Percentiles rank a stretch among this genome's conserved stretches.
These are phyloP conservation scores for Tyto alba DNA, from an alignment of 2,113 vertebrate species.

Conservation along the genomic window DNA sequence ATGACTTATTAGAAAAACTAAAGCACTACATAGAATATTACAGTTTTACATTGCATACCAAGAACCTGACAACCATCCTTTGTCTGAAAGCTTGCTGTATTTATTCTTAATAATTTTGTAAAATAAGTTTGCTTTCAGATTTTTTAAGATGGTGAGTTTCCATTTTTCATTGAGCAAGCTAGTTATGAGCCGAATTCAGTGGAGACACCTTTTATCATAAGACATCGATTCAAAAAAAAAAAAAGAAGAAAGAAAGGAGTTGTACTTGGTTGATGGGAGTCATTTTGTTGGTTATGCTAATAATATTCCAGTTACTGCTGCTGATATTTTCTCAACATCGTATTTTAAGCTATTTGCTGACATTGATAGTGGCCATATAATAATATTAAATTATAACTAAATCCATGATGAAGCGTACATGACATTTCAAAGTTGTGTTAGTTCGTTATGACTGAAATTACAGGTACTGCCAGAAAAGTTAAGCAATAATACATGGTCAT, in stretches of 20 bases:
- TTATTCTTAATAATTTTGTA: constrained; percentile 13
- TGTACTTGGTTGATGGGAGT: background rate
- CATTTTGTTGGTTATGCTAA: constrained; percentile 17
- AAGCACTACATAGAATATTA: constrained; percentile 46
- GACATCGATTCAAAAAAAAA: background rate
- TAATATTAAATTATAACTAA: constrained; percentile 4
- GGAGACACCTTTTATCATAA: background rate
- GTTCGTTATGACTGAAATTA: background rate
- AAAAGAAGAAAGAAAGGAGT: background rate
- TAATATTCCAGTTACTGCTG: constrained; percentile 7
- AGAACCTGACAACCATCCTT: constrained; percentile 59
- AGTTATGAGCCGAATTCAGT: constrained; percentile 16
- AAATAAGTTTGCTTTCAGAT: constrained; percentile 7
- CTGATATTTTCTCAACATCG: background rate
- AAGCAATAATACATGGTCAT: background rate
- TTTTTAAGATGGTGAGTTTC: background rate
- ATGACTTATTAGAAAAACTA: constrained; percentile 71
- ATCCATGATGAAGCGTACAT: background rate
- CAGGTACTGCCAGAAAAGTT: constrained; percentile 2
- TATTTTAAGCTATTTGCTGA: constrained; percentile 29
- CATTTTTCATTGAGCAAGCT: background rate
- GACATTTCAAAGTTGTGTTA: background rate
- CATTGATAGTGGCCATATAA: background rate
- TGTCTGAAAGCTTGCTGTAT: constrained; percentile 56
- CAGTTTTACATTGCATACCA: constrained; percentile 52